Evolutionary conservation across 1,140 invertebrate species (phyloP), one percentile per base, ranked within the genome.

Genomic region (Drosophila funebris): DNA sequence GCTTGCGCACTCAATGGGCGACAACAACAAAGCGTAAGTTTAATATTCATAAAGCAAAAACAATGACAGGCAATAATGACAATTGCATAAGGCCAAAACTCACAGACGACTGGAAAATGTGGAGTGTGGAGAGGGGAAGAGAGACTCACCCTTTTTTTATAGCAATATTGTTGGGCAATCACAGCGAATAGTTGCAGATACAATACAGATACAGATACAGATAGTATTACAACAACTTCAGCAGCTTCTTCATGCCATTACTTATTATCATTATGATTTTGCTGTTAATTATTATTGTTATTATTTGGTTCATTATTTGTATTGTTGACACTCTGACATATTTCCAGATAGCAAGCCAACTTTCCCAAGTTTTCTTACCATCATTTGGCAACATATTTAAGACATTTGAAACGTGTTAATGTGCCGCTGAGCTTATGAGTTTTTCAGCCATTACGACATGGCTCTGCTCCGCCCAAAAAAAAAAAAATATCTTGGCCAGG

Each of bases 341-440:
- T 83, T 78, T 76, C n/a, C 78, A 77, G 64, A 78, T 70, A 77
- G 62, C 36, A 57, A 71, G 56, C 39, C 36, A 80, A 82, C 78
- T 82, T 82, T 82, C 66, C 52, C 78, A 83, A 83, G 36, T 62
- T 56, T 77, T 57, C 48, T 76, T 44, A 73, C 78, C 70, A 50
- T 8, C 68, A 82, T 82, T 76, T 82, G 52, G 62, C 53, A 73
- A 36, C 53, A 46, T 56, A 60, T 68, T 81, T 72, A 73, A 81
- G 73, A 52, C 77, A 77, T 81, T 81, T 76, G 78, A 76, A 73
- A 79, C 67, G 80, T 84, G 80, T 84, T 83, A 78, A 83, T 83
- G 79, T 75, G 75, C 72, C 70, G 61, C 76, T 53, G 39, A 57
- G 73, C 73, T 81, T 68, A 61, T 79, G 37, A 20, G 52, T 50